Conservation (phyloP, 2,797 vertebrate species). For the Spheniscus humboldti region DNA sequence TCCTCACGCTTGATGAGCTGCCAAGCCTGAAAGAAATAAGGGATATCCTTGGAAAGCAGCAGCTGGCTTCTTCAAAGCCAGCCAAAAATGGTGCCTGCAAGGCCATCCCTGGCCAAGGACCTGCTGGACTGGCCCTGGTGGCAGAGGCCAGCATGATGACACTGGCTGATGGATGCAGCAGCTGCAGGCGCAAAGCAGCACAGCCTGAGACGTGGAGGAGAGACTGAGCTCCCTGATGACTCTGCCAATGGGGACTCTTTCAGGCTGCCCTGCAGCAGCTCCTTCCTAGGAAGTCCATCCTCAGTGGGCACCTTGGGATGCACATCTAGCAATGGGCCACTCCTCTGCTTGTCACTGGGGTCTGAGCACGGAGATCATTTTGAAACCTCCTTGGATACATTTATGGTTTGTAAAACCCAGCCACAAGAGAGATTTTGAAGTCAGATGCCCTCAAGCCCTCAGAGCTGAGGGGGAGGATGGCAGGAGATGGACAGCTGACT, state of each 20-base stretch:
- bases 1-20: background rate
- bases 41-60: slow-evolving; percentile 3
- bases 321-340: background rate
- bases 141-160: background rate
- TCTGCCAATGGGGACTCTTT: background rate
- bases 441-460: background rate
- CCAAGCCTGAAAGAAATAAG: background rate
- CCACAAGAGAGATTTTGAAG: background rate
- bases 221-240: background rate
- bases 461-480: background rate
- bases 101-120: background rate
- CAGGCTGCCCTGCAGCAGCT: background rate
- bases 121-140: background rate
- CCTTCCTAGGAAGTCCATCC: background rate
- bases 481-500: rapidly evolving
- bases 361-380: background rate
- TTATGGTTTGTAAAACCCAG: background rate
- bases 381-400: background rate
- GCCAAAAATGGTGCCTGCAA: background rate
- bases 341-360: background rate
- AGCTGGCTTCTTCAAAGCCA: background rate
- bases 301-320: background rate
- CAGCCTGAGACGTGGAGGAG: background rate
- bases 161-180: background rate
- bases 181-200: background rate